A percentile compares a stretch with the other conserved stretches of the same genome.
Conservation (phyloP, 2,888 invertebrate genomes). For the Blastobasis adustella region DNA sequence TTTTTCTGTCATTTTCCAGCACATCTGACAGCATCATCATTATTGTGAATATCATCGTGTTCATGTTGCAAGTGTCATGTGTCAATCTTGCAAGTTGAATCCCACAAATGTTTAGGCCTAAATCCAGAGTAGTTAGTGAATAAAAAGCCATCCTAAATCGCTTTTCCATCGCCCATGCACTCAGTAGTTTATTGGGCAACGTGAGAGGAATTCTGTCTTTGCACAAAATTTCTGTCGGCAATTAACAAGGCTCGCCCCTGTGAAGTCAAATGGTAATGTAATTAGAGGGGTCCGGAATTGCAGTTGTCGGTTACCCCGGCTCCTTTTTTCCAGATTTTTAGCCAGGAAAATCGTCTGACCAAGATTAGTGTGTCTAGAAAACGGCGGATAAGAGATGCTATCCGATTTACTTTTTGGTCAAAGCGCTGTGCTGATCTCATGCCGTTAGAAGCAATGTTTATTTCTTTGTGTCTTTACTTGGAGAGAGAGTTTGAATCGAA, state of each 20-base stretch:
- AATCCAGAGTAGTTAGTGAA: no score
- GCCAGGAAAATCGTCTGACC: no score
- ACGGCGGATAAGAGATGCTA: no score
- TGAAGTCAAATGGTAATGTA: constrained; percentile 60
- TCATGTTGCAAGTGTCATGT: background rate
- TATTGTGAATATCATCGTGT: background rate
- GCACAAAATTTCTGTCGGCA: constrained; percentile 37
- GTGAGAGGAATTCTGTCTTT: constrained; percentile 50
- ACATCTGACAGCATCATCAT: background rate
- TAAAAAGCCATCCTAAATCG: background rate
- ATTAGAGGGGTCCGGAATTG: constrained; percentile 34
- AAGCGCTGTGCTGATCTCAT: no score
- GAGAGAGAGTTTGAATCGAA: no score
- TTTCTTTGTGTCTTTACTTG: no score
- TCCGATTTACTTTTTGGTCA: no score
- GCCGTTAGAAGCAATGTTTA: no score
- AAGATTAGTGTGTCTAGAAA: no score
- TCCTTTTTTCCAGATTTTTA: background rate
- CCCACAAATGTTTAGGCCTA: background rate
- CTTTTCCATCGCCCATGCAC: constrained; percentile 28
- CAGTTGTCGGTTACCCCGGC: constrained; percentile 2
- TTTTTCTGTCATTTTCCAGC: background rate
- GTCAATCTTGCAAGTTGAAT: background rate
- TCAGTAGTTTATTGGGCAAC: constrained; percentile 59
- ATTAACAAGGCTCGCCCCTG: constrained; percentile 39